Percentiles rank a stretch among this genome's conserved stretches.
phyloP scores from a whole-genome alignment of 2,888 invertebrate genomes.

The Pristionchus exspectatus region DNA sequence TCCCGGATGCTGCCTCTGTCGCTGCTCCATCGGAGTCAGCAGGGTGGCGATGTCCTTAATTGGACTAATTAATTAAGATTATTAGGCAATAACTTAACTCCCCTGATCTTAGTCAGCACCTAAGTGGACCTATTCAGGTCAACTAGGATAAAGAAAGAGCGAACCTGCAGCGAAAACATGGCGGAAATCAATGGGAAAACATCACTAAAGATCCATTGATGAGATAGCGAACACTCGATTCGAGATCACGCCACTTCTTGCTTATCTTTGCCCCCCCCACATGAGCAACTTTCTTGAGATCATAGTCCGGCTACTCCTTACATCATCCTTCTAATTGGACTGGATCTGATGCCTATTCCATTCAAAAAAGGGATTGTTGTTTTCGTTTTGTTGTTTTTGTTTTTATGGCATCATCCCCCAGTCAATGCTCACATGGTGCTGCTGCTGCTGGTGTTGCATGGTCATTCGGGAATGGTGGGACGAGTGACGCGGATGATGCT shows the following conservation, averaged over 20 bases:
- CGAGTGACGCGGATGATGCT: not conserved
- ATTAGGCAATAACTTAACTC: not conserved
- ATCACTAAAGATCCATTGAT: not conserved
- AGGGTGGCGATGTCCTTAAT: constrained; percentile 26
- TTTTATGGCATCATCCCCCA: not conserved
- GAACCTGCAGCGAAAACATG: not conserved
- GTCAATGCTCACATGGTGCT: not conserved
- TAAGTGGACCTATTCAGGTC: not conserved
- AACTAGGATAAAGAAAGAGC: not conserved
- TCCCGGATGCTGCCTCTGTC: not conserved
- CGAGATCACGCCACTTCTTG: constrained; percentile 21
- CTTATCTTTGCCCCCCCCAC: not conserved
- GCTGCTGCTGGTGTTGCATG: constrained; percentile 18
- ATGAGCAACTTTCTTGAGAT: not conserved
- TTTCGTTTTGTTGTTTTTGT: too few species aligned
- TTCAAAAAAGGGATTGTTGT: not conserved
- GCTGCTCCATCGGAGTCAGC: constrained; percentile 48
- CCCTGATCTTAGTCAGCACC: not conserved
- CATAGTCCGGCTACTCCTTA: not conserved
- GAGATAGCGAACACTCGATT: not conserved
- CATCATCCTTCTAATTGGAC: not conserved
- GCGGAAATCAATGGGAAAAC: not conserved
- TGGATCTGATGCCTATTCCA: not conserved
- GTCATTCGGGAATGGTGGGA: not conserved
- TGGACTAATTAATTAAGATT: not conserved